Evolutionary conservation across 1,140 invertebrate genomes (phyloP).

Genomic region (Gonioctena quinquepunctata): DNA sequence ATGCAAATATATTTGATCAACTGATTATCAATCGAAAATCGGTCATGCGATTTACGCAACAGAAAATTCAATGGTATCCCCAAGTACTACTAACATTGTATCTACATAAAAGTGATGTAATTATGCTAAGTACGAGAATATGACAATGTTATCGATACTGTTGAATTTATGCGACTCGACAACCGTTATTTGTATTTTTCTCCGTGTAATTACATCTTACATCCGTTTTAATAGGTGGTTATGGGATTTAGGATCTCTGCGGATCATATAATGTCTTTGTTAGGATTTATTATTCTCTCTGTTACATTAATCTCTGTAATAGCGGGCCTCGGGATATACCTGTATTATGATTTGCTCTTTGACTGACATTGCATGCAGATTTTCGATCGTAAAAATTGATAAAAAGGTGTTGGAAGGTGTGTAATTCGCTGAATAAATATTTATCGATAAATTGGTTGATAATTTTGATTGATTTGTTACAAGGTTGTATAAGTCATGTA

Average conservation of each 20-base stretch:
- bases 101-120: background rate
- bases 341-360: background rate
- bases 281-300: background rate
- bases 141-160: background rate
- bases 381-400: background rate
- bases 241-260: background rate
- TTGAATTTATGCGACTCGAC: background rate
- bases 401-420: background rate
- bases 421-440: background rate
- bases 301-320: background rate
- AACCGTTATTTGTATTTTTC: background rate
- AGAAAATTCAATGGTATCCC: background rate
- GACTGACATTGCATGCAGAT: background rate
- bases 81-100: background rate
- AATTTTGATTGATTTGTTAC: background rate
- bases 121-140: background rate
- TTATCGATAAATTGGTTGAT: background rate
- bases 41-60: background rate
- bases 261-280: background rate
- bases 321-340: background rate
- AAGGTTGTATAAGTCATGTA: background rate
- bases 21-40: background rate
- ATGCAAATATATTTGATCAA: too few relatives aligned
- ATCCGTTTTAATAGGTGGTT: background rate
- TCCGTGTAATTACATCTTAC: background rate